Evolutionary conservation across 2,113 vertebrate genomes (phyloP), one percentile per base, ranked within the genome.

Genomic region (Serilophus lunatus): DNA sequence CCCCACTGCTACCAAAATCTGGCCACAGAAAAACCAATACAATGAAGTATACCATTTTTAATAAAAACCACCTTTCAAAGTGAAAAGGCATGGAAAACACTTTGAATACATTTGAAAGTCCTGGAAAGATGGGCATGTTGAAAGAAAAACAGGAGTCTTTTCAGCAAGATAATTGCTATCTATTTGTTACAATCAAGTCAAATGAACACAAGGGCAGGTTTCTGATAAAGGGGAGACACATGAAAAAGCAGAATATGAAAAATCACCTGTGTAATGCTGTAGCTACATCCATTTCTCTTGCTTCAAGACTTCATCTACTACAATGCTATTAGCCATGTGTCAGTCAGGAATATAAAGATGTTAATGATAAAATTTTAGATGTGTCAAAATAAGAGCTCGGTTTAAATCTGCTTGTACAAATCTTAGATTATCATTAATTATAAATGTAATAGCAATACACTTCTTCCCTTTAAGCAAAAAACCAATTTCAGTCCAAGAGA

Each of bases 341-440:
- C 97, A 97, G 92, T 95, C 86, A 89, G 51, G 77, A 91, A 87
- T 84, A 95, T 61, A 82, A 93, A 95, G 94, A 95, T 86, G 65
- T 90, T 95, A 96, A 92, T 96, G 92, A 94, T 89, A 95, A 95
- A 90, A 82, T 96, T 93, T 93, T 94, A 77, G 86, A 90, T 1
- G 3, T 90, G 96, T 93, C 86, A 97, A 92, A 97, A 96, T 96
- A 95, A 92, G 69, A 94, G 71, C 78, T 96, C 86, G 78, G 64
- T 93, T 96, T 93, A 93, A 96, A 96, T 89, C 74, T 74, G 89
- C 93, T 90, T 88, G 89, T 71, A 93, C 92, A 95, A 86, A 91
- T 92, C 85, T 86, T 85, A 86, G 69, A 96, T 96, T 96, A 92
- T 84, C 82, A 84, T 95, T 96, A 96, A 97, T 96, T 95, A 97